phyloP scores from a whole-genome alignment of 2,113 vertebrate species.

The Gymnocephalus cernua region DNA sequence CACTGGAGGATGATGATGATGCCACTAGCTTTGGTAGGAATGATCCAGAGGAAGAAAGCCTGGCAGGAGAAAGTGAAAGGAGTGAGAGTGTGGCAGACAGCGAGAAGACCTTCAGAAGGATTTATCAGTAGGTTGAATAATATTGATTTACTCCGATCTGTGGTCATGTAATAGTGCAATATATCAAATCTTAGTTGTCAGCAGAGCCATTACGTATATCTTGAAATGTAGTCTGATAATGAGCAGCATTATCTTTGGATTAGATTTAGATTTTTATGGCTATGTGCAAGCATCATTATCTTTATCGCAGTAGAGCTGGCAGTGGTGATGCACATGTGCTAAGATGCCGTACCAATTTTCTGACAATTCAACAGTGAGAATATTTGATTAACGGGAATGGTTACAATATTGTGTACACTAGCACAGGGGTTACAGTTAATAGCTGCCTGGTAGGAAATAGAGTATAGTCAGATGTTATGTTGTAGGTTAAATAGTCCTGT shows the following conservation, averaged over 20 bases:
- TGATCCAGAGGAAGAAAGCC: conserved; percentile 77
- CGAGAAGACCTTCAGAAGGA: conserved; percentile 58
- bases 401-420: not conserved
- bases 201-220: not conserved
- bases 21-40: conserved; percentile 44
- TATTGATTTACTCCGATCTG: not conserved
- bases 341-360: not conserved
- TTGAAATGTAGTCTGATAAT: not conserved
- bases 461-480: not conserved
- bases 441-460: not conserved
- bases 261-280: not conserved
- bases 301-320: not conserved
- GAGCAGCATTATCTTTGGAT: not conserved
- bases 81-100: conserved; percentile 76
- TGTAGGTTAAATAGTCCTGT: not conserved
- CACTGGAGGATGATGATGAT: conserved; percentile 82
- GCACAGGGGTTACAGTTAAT: not conserved
- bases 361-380: not conserved
- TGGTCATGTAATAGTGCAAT: not conserved
- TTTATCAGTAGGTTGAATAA: conserved; percentile 60
- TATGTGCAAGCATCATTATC: not conserved
- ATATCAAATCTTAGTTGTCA: not conserved
- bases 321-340: not conserved
- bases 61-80: conserved; percentile 81
- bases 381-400: not conserved